A percentile compares a stretch with the other conserved stretches of the same genome.
These are phyloP conservation scores for Gasteruption jaculator DNA, from an alignment of 2,888 invertebrate species.

Conservation along the genomic window DNA sequence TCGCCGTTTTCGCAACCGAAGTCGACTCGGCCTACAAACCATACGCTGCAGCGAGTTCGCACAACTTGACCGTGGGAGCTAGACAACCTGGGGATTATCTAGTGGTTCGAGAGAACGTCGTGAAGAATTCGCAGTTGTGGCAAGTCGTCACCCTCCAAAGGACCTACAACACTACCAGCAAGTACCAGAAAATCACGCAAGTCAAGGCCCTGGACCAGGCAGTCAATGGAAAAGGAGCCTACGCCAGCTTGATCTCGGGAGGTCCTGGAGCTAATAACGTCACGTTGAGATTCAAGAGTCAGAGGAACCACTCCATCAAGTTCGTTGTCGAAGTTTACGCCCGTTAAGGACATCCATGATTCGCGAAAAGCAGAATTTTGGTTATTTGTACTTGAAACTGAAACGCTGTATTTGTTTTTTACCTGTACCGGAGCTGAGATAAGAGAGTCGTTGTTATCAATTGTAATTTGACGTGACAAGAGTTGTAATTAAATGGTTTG, in stretches of 20 bases:
- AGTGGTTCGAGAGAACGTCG: slow-evolving; percentile 24
- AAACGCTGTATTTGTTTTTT: too few relatives aligned
- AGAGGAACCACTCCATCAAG: slow-evolving; percentile 49
- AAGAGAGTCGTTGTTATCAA: not conserved
- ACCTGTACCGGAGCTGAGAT: too few relatives aligned
- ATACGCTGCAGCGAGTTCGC: slow-evolving; percentile 20
- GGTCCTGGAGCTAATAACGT: slow-evolving; percentile 46
- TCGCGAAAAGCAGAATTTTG: too few relatives aligned
- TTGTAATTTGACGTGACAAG: not conserved
- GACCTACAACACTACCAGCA: slow-evolving; percentile 27
- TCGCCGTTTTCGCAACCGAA: slow-evolving; percentile 9
- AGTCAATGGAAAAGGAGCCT: slow-evolving; percentile 51
- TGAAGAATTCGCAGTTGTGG: slow-evolving; percentile 34
- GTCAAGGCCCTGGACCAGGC: slow-evolving; percentile 49
- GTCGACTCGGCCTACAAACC: not conserved
- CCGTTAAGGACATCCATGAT: slow-evolving; percentile 1
- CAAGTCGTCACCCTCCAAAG: slow-evolving; percentile 31
- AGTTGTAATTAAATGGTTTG: too few relatives aligned
- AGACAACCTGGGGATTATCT: slow-evolving; percentile 31
- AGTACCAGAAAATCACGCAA: slow-evolving; percentile 40
- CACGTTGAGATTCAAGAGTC: slow-evolving; percentile 51
- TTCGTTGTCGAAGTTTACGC: slow-evolving; percentile 51
- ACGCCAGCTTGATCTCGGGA: slow-evolving; percentile 43
- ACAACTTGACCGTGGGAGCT: slow-evolving; percentile 32
- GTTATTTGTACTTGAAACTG: too few relatives aligned